These are phyloP conservation scores for Bubalus kerabau DNA, from an alignment of 2,113 vertebrate genomes.

Conservation along the genomic window DNA sequence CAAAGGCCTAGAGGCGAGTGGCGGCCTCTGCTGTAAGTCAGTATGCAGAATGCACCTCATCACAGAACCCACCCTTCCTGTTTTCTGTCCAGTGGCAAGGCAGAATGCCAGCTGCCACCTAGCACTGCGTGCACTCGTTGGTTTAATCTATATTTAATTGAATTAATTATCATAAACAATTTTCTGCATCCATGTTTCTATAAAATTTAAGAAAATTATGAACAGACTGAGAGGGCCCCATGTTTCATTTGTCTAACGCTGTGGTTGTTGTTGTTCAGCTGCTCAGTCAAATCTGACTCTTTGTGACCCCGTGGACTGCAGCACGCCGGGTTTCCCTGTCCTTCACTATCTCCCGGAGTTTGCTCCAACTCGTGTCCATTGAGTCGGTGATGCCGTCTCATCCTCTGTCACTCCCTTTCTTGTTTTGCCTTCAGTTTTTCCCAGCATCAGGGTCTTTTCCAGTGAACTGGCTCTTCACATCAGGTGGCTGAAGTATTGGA, in stretches of 20 bases:
- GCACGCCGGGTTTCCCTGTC: background rate
- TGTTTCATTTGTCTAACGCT: background rate
- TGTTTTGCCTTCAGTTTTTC: background rate
- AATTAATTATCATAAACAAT: background rate
- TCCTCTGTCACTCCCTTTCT: background rate
- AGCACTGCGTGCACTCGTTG: fast-evolving
- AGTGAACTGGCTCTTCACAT: background rate
- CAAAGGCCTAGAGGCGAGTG: no score
- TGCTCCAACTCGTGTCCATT: background rate
- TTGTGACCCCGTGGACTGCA: background rate
- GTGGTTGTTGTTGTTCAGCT: background rate
- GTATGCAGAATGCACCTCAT: no score
- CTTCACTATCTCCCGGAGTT: background rate
- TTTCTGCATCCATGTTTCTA: background rate
- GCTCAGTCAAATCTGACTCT: background rate
- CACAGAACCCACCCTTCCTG: background rate
- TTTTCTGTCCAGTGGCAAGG: background rate
- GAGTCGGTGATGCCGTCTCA: background rate
- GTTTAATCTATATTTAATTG: background rate
- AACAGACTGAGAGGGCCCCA: background rate
- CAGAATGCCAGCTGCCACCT: background rate
- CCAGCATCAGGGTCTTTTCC: background rate
- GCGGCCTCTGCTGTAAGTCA: fast-evolving
- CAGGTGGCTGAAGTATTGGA: background rate
- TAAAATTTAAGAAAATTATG: background rate